A percentile compares a stretch with the other conserved stretches of the same genome.
These are phyloP conservation scores for Drosophila mayri DNA, from an alignment of 1,140 invertebrate genomes.

Conservation along the genomic window DNA sequence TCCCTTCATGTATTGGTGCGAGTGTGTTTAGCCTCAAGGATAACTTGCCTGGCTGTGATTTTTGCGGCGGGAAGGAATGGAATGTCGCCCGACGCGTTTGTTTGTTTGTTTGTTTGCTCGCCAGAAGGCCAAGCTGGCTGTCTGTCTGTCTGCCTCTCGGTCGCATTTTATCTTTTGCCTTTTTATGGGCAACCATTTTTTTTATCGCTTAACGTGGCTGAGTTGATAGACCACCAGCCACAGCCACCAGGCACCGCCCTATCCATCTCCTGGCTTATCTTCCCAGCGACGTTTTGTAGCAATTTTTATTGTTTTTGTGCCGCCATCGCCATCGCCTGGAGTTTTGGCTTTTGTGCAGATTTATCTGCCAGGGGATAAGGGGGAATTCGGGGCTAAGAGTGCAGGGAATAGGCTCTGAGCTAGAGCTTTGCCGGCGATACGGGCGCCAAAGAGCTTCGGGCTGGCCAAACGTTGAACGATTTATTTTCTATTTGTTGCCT, in stretches of 20 bases:
- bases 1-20: slow-evolving; percentile 33
- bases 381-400: slow-evolving; percentile 14
- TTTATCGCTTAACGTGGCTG: slow-evolving; percentile 65
- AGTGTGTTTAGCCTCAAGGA: slow-evolving; percentile 37
- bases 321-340: slow-evolving; percentile 31
- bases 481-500: slow-evolving; percentile 70
- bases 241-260: slow-evolving; percentile 9
- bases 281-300: slow-evolving; percentile 70
- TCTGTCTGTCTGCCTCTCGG: slow-evolving; percentile 27
- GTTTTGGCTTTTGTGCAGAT: slow-evolving; percentile 60
- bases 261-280: slow-evolving; percentile 65
- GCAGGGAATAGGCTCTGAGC: slow-evolving; percentile 30
- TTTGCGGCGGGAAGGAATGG: slow-evolving; percentile 22
- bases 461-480: slow-evolving; percentile 55
- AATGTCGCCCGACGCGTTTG: slow-evolving; percentile 30
- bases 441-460: slow-evolving; percentile 30
- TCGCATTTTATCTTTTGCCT: slow-evolving; percentile 77
- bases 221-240: slow-evolving; percentile 40
- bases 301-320: slow-evolving; percentile 80
- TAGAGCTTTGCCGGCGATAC: slow-evolving; percentile 38
- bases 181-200: slow-evolving; percentile 79
- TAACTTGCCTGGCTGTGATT: slow-evolving; percentile 38
- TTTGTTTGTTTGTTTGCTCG: slow-evolving; percentile 34
- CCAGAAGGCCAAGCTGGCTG: slow-evolving; percentile 13
- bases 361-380: slow-evolving; percentile 36